Conservation (phyloP, 2,888 invertebrate species). For the Bruchidius siliquastri region DNA sequence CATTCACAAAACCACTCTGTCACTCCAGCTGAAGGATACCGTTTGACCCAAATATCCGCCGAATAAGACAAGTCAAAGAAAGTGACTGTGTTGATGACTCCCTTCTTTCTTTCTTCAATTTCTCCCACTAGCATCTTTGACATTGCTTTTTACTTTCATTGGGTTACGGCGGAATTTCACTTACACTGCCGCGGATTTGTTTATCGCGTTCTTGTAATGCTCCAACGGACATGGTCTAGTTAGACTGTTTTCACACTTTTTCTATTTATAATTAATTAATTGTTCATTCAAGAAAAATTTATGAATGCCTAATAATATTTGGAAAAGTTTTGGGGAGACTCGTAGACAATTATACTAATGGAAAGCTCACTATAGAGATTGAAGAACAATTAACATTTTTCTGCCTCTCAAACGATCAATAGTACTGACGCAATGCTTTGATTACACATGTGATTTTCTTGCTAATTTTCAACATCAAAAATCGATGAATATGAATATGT, state of each 20-base stretch:
- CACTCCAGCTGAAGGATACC: conserved; percentile 39
- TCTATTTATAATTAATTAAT: not conserved
- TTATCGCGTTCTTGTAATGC: not conserved
- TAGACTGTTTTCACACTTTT: not conserved
- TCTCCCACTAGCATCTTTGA: conserved; percentile 41
- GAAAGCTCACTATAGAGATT: too few relatives aligned
- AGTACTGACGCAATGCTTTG: too few relatives aligned
- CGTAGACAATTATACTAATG: too few relatives aligned
- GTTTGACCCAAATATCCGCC: conserved; percentile 42
- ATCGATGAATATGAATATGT: too few relatives aligned
- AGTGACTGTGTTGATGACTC: conserved; percentile 40
- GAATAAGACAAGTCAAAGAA: conserved; percentile 43
- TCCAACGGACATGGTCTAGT: not conserved
- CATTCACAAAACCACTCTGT: conserved; percentile 24
- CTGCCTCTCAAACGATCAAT: too few relatives aligned
- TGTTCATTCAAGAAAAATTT: not conserved
- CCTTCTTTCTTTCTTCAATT: conserved; percentile 42
- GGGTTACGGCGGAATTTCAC: conserved; percentile 36
- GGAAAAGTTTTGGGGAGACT: too few relatives aligned
- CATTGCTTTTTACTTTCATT: conserved; percentile 45
- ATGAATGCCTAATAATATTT: too few relatives aligned
- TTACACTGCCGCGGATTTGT: conserved; percentile 12
- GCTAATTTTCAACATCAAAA: too few relatives aligned
- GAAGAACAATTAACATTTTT: too few relatives aligned
- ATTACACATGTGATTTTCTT: too few relatives aligned